Evolutionary conservation across 2,888 invertebrate species (phyloP).

Genomic region (Agonopterix subpropinquella): DNA sequence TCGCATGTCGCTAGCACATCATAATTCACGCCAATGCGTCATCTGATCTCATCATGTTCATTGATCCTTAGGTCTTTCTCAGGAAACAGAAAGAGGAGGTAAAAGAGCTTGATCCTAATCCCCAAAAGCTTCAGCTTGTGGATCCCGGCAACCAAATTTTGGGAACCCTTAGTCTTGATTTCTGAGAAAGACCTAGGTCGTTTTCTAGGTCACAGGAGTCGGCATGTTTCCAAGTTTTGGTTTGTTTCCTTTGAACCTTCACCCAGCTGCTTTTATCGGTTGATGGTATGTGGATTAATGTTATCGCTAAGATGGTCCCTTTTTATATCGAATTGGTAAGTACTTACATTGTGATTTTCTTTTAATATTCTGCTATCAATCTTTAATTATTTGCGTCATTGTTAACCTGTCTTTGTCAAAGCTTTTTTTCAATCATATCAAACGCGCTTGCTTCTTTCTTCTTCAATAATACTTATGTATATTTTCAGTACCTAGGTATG

Average conservation of each 20-base stretch:
- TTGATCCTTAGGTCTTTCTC: constrained; percentile 75
- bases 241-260: constrained; percentile 54
- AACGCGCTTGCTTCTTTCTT: no score
- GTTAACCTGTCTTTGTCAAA: no score
- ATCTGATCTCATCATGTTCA: constrained; percentile 67
- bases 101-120: constrained; percentile 54
- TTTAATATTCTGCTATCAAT: no score
- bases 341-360: no score
- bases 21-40: constrained; percentile 43
- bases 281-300: constrained; percentile 36
- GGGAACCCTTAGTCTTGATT: constrained; percentile 25
- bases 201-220: constrained; percentile 69
- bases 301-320: not conserved
- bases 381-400: no score
- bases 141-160: constrained; percentile 11
- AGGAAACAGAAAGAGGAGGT: constrained; percentile 70
- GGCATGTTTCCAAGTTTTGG: constrained; percentile 75
- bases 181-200: constrained; percentile 74
- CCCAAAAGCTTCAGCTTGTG: constrained; percentile 63
- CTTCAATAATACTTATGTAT: no score
- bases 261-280: constrained; percentile 55
- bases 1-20: constrained; percentile 66
- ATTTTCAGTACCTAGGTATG: no score
- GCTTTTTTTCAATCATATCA: no score
- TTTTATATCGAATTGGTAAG: no score